Conservation (phyloP, 2,888 invertebrate genomes). For the Griposia aprilina region DNA sequence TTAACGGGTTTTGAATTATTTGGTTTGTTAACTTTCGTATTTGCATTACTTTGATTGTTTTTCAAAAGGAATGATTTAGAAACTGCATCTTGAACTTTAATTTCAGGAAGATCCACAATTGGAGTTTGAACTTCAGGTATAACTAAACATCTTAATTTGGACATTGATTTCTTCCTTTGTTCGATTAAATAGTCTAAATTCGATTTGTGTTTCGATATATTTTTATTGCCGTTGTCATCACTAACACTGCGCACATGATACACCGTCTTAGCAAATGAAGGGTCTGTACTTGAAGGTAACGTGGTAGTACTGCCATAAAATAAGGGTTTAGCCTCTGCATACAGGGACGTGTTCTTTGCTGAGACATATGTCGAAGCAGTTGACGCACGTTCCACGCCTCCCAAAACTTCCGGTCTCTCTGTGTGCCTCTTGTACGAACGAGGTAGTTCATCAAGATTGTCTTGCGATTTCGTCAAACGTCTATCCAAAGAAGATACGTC, state of each 20-base stretch:
- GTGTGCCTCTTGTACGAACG: conserved; percentile 80
- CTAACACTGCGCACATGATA: conserved; percentile 86
- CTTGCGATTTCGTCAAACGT: conserved; percentile 87
- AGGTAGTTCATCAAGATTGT: conserved; percentile 89
- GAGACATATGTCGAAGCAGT: conserved; percentile 73
- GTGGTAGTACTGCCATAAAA: conserved; percentile 88
- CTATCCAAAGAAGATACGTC: conserved; percentile 85
- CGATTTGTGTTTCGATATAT: conserved; percentile 89
- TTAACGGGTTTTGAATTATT: conserved; percentile 77
- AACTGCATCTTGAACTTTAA: conserved; percentile 93
- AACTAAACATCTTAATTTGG: conserved; percentile 96
- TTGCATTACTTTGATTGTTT: conserved; percentile 77
- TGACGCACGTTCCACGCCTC: conserved; percentile 85
- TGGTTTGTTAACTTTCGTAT: conserved; percentile 77
- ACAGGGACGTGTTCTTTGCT: conserved; percentile 69
- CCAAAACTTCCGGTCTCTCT: conserved; percentile 88
- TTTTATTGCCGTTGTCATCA: conserved; percentile 85
- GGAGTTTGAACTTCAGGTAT: conserved; percentile 94
- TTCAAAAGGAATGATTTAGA: conserved; percentile 86
- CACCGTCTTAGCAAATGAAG: conserved; percentile 77
- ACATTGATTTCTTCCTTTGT: conserved; percentile 95
- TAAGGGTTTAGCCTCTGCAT: conserved; percentile 81
- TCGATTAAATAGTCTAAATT: conserved; percentile 94
- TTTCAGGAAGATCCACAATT: conserved; percentile 95
- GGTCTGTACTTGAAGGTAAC: conserved; percentile 78